Percentiles rank a stretch among this genome's conserved stretches.
Evolutionary conservation across 1,140 invertebrate species (phyloP).

Genomic region (Cataglyphis hispanica): DNA sequence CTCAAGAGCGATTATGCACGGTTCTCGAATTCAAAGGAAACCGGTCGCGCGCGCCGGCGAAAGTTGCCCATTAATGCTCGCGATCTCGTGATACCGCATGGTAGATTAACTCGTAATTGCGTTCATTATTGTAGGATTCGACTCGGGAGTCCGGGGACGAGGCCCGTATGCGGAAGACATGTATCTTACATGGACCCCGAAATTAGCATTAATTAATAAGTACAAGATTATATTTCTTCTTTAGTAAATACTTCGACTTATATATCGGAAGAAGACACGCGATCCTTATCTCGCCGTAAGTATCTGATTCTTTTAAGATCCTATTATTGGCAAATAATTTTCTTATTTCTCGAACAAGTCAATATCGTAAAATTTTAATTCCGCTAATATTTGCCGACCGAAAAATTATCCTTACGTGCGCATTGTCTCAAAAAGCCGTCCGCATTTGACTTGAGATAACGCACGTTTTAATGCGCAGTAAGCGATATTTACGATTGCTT

Average conservation of each 20-base stretch:
- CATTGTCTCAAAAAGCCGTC: background rate
- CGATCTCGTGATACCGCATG: slow-evolving; percentile 65
- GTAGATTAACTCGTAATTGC: slow-evolving; percentile 76
- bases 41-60: slow-evolving; percentile 72
- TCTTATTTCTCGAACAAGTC: background rate
- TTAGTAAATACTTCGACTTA: slow-evolving; percentile 13
- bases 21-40: slow-evolving; percentile 71
- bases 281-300: background rate
- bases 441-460: background rate
- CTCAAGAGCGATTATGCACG: slow-evolving; percentile 63
- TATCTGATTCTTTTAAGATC: background rate
- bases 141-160: slow-evolving; percentile 47
- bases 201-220: slow-evolving; percentile 58
- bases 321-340: slow-evolving; percentile 4
- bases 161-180: slow-evolving; percentile 9
- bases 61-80: slow-evolving; percentile 69
- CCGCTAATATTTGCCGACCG: background rate
- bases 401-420: background rate
- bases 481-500: slow-evolving; percentile 11
- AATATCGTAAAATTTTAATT: slow-evolving; percentile 2
- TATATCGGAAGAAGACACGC: background rate
- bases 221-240: slow-evolving; percentile 44
- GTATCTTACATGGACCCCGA: slow-evolving; percentile 32
- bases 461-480: background rate
- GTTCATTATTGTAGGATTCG: slow-evolving; percentile 72